Conservation (phyloP, 1,140 invertebrate genomes). For the silkworm (Bombyx mori) region ASM3026992v2 NC_085123.1:14981001-14981500, state of each 20-base stretch:
- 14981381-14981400: constrained; percentile 63
- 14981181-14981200: constrained; percentile 15
- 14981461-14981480: background rate
- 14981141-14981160: no score
- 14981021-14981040: no score
- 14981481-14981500: background rate
- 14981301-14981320: constrained; percentile 74
- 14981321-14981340: constrained; percentile 79
- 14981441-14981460: no score
- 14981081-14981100: no score
- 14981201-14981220: constrained; percentile 82
- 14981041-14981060: no score
- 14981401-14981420: constrained; percentile 6
- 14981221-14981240: constrained; percentile 81
- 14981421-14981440: background rate
- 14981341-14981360: constrained; percentile 77
- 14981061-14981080: no score
- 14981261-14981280: constrained; percentile 80
- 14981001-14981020: no score
- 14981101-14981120: no score
- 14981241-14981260: constrained; percentile 81
- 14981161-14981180: background rate
- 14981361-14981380: constrained; percentile 79
- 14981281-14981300: constrained; percentile 84
- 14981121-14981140: no score